Evolutionary conservation across 2,113 vertebrate genomes (phyloP), one percentile per base, ranked within the genome.

Genomic region (Gnathonemus echidnorhynchus): DNA sequence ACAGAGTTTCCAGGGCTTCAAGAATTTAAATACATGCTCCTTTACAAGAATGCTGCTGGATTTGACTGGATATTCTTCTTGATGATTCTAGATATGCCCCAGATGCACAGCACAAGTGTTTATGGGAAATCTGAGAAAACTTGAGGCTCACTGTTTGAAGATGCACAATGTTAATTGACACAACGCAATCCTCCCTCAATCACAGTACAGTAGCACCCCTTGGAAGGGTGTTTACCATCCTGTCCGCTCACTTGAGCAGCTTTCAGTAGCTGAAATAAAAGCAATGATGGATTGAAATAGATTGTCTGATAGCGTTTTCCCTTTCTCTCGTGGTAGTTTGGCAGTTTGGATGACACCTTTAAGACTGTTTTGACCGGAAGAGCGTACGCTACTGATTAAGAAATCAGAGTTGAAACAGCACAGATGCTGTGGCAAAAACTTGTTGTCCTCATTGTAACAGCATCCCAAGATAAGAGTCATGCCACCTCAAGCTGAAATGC

Each of bases 181-280:
- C 93, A 92, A 94, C 92, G 94, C 90, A 92, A 90, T 91, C 90
- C 91, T 52, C 52, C 89, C 86, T 70, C 89, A 88, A 90, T 80
- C 39, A 35, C 45, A 87, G 90, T 17, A 24, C 5, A 58, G 70
- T 52, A 45, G 13, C n/a, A 45, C 49, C 86, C 35, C 6, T 46
- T n/a, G 53, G 88, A 90, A 84, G 17, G 39, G 39, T 27, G 17
- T 24, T 62, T 91, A 91, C 92, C 48, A 93, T 90, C 90, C 15
- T 0, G 74, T 5, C 35, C 24, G 90, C 91, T 91, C 42, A 53
- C 35, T 88, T 89, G 90, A 45, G 88, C 89, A 91, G 70, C 85
- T 62, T 91, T 45, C 42, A 66, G 74, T 91, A 87, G 89, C 0
- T 45, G 21, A 15, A 31, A 27, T 45, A 87, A 56, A 89, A 83